Evolutionary conservation across 2,797 vertebrate species (phyloP).

Genomic region (Setipinna tenuifilis): DNA sequence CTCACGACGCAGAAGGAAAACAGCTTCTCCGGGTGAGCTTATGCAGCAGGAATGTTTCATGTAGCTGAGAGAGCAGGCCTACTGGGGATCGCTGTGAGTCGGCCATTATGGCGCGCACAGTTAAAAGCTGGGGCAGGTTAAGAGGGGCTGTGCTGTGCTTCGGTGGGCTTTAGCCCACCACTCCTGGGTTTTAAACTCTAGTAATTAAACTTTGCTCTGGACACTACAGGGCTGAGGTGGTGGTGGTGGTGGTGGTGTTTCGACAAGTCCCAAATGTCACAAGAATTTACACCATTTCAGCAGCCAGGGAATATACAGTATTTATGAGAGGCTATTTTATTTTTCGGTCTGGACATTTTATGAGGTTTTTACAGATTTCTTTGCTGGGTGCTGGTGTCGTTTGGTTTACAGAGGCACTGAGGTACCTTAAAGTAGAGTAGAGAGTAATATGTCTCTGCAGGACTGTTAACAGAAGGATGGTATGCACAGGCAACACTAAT

Average conservation of each 20-base stretch:
- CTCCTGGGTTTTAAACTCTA: slow-evolving; percentile 31
- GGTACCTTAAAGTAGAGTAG: neutral
- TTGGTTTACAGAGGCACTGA: too few species aligned
- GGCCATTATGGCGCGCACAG: neutral
- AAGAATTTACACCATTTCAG: neutral
- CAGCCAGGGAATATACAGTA: neutral
- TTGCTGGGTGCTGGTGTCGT: neutral
- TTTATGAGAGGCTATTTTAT: neutral
- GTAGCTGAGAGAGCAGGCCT: slow-evolving; percentile 41
- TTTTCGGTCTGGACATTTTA: neutral
- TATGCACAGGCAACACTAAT: neutral
- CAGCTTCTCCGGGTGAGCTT: slow-evolving; percentile 62
- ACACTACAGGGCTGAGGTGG: neutral
- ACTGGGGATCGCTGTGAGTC: slow-evolving; percentile 36
- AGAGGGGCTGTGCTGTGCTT: slow-evolving; percentile 25
- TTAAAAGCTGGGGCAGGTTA: neutral
- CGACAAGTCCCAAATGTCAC: slow-evolving; percentile 2
- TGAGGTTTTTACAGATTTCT: slow-evolving; percentile 2
- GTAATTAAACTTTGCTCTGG: neutral
- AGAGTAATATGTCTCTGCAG: neutral
- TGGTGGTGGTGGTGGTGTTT: neutral
- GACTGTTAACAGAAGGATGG: neutral
- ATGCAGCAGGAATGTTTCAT: slow-evolving; percentile 69
- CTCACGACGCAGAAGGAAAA: slow-evolving; percentile 61
- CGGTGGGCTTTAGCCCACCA: slow-evolving; percentile 35